Conservation (phyloP, 2,888 invertebrate species). For the Cheilosia vulpina region DNA sequence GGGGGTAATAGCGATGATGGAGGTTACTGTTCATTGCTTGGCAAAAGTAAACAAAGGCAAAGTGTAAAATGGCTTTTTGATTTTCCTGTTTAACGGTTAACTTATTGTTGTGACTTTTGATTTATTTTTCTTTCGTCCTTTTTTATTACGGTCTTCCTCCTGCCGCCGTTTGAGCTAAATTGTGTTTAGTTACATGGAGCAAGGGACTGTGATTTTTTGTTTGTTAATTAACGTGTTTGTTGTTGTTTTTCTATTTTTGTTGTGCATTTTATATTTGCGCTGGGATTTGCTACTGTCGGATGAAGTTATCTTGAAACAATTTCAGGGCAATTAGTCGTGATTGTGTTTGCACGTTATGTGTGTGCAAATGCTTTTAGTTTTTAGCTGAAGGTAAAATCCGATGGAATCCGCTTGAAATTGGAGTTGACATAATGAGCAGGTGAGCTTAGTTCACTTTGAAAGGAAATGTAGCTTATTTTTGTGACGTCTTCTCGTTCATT, state of each 20-base stretch:
- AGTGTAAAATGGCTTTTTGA: conserved; percentile 73
- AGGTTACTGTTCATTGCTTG: conserved; percentile 60
- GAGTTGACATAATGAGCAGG: no score
- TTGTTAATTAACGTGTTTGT: conserved; percentile 51
- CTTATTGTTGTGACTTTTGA: conserved; percentile 73
- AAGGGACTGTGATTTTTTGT: conserved; percentile 11
- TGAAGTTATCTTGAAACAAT: conserved; percentile 30
- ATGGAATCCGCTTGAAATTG: no score
- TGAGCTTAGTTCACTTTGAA: no score
- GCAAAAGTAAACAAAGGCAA: conserved; percentile 65
- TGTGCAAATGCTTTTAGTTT: no score
- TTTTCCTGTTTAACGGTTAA: conserved; percentile 71
- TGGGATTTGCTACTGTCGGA: conserved; percentile 10
- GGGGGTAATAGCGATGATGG: conserved; percentile 47
- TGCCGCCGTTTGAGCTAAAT: background rate
- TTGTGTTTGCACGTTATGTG: background rate
- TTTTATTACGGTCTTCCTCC: background rate
- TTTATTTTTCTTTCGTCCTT: conserved; percentile 41
- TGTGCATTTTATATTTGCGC: conserved; percentile 1
- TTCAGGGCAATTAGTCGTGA: conserved; percentile 42
- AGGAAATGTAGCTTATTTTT: no score
- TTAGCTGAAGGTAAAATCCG: no score
- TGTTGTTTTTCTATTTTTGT: conserved; percentile 13
- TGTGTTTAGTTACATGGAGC: conserved; percentile 10
- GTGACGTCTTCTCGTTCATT: no score